phyloP scores from a whole-genome alignment of 2,888 invertebrate genomes.

The Nebria salina region DNA sequence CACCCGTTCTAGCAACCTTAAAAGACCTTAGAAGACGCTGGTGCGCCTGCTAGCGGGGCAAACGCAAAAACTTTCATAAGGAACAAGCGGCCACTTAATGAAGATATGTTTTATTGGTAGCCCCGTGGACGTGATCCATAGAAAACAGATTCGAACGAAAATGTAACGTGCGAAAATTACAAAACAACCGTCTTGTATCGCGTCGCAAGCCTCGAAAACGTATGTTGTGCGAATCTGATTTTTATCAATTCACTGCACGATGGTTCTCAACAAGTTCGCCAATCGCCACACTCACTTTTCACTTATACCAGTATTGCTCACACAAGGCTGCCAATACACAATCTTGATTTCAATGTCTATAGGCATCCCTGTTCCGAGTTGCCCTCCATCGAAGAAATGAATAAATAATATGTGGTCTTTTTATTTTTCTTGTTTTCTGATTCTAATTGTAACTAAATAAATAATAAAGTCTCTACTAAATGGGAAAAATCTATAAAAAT shows the following conservation, averaged over 20 bases:
- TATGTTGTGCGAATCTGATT: conserved; percentile 15
- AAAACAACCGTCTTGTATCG: conserved; percentile 21
- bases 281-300: conserved; percentile 2
- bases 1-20: background rate
- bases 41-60: background rate
- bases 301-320: background rate
- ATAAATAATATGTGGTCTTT: too few species aligned
- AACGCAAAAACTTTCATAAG: conserved; percentile 43
- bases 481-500: too few species aligned
- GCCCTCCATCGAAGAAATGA: too few species aligned
- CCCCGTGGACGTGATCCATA: conserved; percentile 35
- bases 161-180: conserved; percentile 40
- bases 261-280: conserved; percentile 16
- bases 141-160: conserved; percentile 38
- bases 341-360: too few species aligned
- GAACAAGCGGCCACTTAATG: conserved; percentile 46
- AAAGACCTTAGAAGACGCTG: conserved; percentile 2
- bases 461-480: too few species aligned
- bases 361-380: too few species aligned
- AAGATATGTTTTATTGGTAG: conserved; percentile 45
- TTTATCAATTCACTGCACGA: conserved; percentile 29
- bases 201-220: background rate
- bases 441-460: too few species aligned
- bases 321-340: too few species aligned
- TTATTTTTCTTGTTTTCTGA: too few species aligned